A percentile compares a stretch with the other conserved stretches of the same genome.
These are phyloP conservation scores for Neogobius melanostomus DNA, from an alignment of 2,113 vertebrate species.

Conservation along the genomic window DNA sequence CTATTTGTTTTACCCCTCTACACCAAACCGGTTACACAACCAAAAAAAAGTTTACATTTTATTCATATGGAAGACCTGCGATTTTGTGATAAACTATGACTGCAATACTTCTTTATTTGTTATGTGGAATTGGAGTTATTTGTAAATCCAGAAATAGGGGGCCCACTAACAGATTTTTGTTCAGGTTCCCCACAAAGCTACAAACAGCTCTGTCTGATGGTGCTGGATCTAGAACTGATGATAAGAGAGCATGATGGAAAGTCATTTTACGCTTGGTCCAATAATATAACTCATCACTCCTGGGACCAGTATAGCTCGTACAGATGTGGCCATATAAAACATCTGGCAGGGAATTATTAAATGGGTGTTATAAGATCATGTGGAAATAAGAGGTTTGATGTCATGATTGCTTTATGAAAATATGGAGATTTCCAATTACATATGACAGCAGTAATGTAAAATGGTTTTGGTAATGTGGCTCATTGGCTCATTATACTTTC, in stretches of 20 bases:
- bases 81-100: no score
- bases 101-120: no score
- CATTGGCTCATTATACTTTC: background rate
- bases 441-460: background rate
- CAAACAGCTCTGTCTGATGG: background rate
- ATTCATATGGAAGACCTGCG: no score
- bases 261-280: conserved; percentile 18
- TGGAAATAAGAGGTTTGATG: background rate
- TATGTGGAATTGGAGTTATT: no score
- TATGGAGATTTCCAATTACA: background rate
- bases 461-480: background rate
- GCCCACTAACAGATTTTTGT: no score
- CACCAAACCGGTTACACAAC: no score
- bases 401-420: background rate
- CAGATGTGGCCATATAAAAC: conserved; percentile 33
- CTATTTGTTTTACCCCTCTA: no score
- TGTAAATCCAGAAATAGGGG: no score
- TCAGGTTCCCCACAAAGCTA: no score
- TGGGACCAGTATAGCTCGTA: conserved; percentile 25
- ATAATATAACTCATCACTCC: conserved; percentile 18
- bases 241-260: conserved; percentile 12
- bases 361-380: background rate
- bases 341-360: conserved; percentile 39
- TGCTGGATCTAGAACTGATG: background rate
- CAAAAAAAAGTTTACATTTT: no score